These are phyloP conservation scores for Nothoprocta perdicaria DNA, from an alignment of 2,113 vertebrate genomes.

Conservation along the genomic window DNA sequence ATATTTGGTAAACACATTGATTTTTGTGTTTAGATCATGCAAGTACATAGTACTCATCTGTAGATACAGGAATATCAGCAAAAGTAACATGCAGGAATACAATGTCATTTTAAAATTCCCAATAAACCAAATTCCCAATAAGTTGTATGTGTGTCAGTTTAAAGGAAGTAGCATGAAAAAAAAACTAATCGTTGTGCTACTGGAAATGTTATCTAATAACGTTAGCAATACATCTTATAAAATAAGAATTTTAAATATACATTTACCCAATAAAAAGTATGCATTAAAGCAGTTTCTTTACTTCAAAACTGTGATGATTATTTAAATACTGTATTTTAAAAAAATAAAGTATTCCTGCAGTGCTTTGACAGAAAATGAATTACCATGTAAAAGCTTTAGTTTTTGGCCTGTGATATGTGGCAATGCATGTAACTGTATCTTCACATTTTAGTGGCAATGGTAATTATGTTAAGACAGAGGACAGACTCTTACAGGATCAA, in stretches of 20 bases:
- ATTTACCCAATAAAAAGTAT: slow-evolving; percentile 3
- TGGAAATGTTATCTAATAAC: neutral
- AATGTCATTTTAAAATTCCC: neutral
- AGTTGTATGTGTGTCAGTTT: neutral
- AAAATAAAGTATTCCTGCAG: neutral
- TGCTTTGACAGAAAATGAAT: neutral
- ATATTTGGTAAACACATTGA: slow-evolving; percentile 4
- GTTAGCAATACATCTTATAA: neutral
- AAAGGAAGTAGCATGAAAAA: neutral
- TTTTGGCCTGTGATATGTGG: neutral
- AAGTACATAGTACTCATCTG: neutral
- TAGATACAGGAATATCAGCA: neutral
- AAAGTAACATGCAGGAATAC: neutral
- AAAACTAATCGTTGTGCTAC: slow-evolving; percentile 2
- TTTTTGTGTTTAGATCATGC: neutral
- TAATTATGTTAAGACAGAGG: neutral
- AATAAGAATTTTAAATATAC: neutral
- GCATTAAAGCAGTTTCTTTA: neutral
- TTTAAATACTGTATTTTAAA: neutral
- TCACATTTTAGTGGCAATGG: neutral
- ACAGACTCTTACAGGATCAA: neutral
- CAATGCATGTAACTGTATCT: neutral
- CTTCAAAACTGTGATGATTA: neutral
- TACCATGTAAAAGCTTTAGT: rapidly evolving
- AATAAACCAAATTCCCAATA: neutral